A percentile compares a stretch with the other conserved stretches of the same genome.
Evolutionary conservation across 1,140 invertebrate genomes (phyloP).

Genomic region (Chlorops oryzae): DNA sequence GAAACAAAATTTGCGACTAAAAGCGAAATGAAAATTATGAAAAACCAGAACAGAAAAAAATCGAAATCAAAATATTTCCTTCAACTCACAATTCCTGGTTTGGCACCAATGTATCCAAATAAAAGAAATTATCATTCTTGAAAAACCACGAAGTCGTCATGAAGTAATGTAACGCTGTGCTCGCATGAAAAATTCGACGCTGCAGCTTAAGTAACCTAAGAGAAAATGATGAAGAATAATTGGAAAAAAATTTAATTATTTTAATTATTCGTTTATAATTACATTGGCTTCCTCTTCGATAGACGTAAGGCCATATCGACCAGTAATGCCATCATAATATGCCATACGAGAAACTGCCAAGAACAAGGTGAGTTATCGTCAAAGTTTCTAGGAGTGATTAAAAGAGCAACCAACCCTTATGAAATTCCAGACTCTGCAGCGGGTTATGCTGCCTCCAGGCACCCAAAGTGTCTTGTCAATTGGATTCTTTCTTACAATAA

Average conservation of each 20-base stretch:
- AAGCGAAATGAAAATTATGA: conserved; percentile 6
- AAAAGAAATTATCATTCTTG: conserved; percentile 63
- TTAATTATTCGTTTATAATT: conserved; percentile 44
- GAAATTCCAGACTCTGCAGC: conserved; percentile 51
- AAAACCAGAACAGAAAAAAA: conserved; percentile 5
- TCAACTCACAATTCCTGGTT: conserved; percentile 59
- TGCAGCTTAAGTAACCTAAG: conserved; percentile 70
- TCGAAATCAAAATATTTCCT: conserved; percentile 51
- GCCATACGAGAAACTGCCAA: conserved; percentile 33
- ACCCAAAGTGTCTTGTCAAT: conserved; percentile 65
- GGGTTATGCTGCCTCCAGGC: conserved; percentile 52
- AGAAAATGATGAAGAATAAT: conserved; percentile 4
- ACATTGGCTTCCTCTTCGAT: conserved; percentile 66
- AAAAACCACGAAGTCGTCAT: conserved; percentile 78
- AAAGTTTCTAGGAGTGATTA: not conserved
- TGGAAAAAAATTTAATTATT: not conserved
- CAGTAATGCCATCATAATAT: conserved; percentile 35
- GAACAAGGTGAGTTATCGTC: not conserved
- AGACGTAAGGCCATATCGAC: conserved; percentile 44
- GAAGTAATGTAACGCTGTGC: conserved; percentile 70
- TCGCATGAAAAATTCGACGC: conserved; percentile 69
- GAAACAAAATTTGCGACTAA: conserved; percentile 27
- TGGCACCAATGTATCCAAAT: conserved; percentile 56
- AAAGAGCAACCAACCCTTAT: conserved; percentile 42
- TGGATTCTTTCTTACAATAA: conserved; percentile 53